These are phyloP conservation scores for Eclectus roratus DNA, from an alignment of 2,113 vertebrate species.

Conservation along the genomic window DNA sequence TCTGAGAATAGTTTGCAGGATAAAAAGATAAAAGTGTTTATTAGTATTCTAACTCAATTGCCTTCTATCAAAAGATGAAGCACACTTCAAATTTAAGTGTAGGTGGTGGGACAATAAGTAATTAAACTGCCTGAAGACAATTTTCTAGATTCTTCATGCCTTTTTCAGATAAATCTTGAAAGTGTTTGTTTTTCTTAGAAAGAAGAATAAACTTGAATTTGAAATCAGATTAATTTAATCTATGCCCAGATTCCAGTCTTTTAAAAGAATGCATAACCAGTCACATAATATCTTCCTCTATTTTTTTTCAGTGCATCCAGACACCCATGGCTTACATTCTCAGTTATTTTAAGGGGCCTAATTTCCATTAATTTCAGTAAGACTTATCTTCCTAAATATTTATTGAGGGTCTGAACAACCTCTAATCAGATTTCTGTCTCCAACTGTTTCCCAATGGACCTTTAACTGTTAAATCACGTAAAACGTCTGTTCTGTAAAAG, in stretches of 20 bases:
- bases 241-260: not conserved
- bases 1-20: not conserved
- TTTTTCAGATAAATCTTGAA: not conserved
- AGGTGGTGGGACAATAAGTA: not conserved
- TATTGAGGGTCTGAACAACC: not conserved
- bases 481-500: not conserved
- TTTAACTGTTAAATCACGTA: not conserved
- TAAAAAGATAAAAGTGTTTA: not conserved
- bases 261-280: not conserved
- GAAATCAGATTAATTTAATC: not conserved
- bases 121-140: not conserved
- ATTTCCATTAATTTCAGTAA: not conserved
- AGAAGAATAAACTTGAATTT: not conserved
- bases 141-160: not conserved
- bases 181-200: not conserved
- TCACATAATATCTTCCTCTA: not conserved
- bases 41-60: not conserved
- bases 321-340: not conserved
- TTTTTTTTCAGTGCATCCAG: not conserved
- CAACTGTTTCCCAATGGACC: not conserved
- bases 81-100: not conserved
- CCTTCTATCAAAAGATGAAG: not conserved
- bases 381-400: not conserved
- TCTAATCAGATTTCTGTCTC: slow-evolving; percentile 12
- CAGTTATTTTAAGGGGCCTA: not conserved